Base-by-base conservation (phyloP, 2,113 vertebrate species). In the Pachyramphus minor region DNA sequence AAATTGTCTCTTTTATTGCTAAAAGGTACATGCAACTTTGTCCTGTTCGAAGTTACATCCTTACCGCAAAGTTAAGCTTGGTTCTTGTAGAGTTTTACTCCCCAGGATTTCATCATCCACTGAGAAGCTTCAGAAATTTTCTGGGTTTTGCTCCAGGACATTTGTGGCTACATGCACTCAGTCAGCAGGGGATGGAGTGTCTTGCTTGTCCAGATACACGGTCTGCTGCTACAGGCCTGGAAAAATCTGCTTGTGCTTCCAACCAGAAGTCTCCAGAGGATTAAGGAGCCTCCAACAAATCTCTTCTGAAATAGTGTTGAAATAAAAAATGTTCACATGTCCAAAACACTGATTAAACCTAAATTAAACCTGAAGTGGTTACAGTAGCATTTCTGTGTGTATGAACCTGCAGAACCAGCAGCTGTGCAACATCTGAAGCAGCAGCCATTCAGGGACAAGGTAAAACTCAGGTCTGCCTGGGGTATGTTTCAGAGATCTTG, bases 271-370 rank as follows among this genome's bases (percentile, higher is more conserved):
- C 87, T 93, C 47, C 58, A 76, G 78, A 90, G 44, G n/a, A 91
- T 68, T 72, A 68, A 93, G 33, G 16, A 82, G 62, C 68, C 58
- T 89, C 71, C 53, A 82, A 92, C n/a, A 71, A 63, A 94, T 69
- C 37, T 74, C 62, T 87, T 95, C 85, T 53, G 85, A 75, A 90
- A 91, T 8, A 76, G 75, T 79, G 58, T 91, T 84, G 74, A 97
- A 95, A 94, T 89, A 82, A 84, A 84, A 91, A 84, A 90, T 68
- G 74, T 82, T 81, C 82, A 64, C 74, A 45, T 56, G 44, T 68
- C 74, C 53, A 85, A 85, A 94, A 87, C 64, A 84, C 78, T 56
- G 93, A 93, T 72, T 87, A 95, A 93, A 68, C 52, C 42, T 47
- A 74, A 90, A 87, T 81, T 74, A 93, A 91, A 87, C 31, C 35